Base-by-base conservation (phyloP, 1,140 invertebrate genomes). In the Lasioglossum albipes region DNA sequence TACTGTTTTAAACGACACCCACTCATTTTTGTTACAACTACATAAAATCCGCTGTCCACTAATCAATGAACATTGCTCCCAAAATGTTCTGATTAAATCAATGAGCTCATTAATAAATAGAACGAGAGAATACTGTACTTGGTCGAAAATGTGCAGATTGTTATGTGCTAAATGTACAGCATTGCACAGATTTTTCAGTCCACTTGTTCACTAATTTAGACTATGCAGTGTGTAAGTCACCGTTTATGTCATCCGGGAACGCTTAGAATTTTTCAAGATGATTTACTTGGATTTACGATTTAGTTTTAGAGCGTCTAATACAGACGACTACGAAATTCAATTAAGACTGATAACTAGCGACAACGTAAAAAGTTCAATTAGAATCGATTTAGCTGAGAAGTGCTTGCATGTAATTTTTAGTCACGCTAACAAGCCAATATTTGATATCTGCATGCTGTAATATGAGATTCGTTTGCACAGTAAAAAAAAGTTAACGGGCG, bases 401-500 rank as follows among this genome's bases (percentile, higher is more conserved):
- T 49, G 45, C 42, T 68, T 68, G 66, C 66, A 68, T 22, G 42
- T 68, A 52, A 49, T 49, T 27, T 27, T 42, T 71, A 71, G 36
- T 27, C 27, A 45, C 10, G 20, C 73, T 75, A 65, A 75, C 49
- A 16, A 22, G 22, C 36, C 1, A 27, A 41, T 49, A 27, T 36
- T 66, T 1, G 27, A 27, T 27, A 57, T 41, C 59, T 69, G 84
- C 81, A 76, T 81, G 77, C 42, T 75, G 79, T 70, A 78, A 73
- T 13, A 82, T 71, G 54, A 82, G 66, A 42, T 82, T 82, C 67
- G 66, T 54, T 27, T 18, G 82, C 84, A 80, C 75, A 71, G 70
- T 59, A 77, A 77, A 59, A 77, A 77, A 59, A 62, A 49, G 78
- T 62, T 87, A 81, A 87, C 72, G 61, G 69, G 74, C 69, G 70